A percentile compares a stretch with the other conserved stretches of the same genome.
These are phyloP conservation scores for Pseudanteris insignis DNA, from an alignment of 2,888 invertebrate genomes.

Conservation along the genomic window DNA sequence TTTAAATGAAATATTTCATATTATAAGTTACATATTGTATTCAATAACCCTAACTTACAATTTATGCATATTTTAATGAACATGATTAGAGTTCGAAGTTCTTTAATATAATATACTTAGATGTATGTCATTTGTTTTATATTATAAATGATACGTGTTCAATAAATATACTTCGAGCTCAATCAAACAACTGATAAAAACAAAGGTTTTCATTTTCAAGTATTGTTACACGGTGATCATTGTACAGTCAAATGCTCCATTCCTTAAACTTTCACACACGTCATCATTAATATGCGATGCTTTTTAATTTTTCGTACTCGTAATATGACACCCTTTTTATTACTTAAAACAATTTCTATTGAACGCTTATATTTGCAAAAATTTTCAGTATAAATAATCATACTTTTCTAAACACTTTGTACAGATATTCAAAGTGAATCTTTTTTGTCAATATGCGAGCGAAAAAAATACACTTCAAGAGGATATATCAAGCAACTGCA, in stretches of 20 bases:
- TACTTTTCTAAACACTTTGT: no score
- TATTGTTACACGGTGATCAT: constrained; percentile 27
- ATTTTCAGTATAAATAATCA: no score
- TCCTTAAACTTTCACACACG: constrained; percentile 26
- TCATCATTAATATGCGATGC: no score
- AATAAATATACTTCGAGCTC: constrained; percentile 40
- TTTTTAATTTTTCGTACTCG: no score
- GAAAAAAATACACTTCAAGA: no score
- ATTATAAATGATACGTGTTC: constrained; percentile 33
- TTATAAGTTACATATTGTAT: constrained; percentile 56
- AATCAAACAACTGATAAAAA: constrained; percentile 34
- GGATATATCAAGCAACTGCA: no score
- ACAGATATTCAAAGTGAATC: no score
- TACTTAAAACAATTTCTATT: no score
- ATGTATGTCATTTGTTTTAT: constrained; percentile 30
- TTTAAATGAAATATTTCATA: constrained; percentile 58
- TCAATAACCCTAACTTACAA: constrained; percentile 52
- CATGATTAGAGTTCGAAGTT: constrained; percentile 48
- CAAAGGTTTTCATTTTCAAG: constrained; percentile 25
- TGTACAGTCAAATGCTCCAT: constrained; percentile 26
- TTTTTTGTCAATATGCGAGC: no score
- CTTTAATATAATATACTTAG: constrained; percentile 36
- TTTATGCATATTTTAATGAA: constrained; percentile 50
- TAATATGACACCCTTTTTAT: no score
- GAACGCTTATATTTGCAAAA: no score